Base-by-base conservation (phyloP, 2,888 invertebrate species). In the Zootermopsis nevadensis region DNA sequence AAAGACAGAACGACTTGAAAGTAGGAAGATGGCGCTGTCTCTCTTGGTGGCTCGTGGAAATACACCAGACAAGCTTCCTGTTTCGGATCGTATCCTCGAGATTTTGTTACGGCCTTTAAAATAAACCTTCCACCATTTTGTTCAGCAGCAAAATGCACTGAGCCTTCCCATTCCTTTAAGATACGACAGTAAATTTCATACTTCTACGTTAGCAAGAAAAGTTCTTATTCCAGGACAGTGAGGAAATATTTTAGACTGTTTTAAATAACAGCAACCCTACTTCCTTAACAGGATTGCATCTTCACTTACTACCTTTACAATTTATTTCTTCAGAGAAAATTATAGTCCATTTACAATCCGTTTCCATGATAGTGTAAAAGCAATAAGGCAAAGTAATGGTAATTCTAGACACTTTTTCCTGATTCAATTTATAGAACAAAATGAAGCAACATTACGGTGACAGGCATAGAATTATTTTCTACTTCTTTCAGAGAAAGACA, bases 301-400 rank as follows among this genome's bases (percentile, higher is more conserved):
- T 33, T 33, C 72, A 72, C 72, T 72, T 72, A 33, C 72, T 72
- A 72, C 7, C 35, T 72, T 22, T 33, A 31, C 72, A 33, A 72
- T 72, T 72, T 72, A 72, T 72, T 33, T 72, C 31, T 7, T 2
- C 72, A 72, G 72, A 72, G n/a, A 72, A 72, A 33, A 72, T 72
- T 72, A 72, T 72, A 72, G 72, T 72, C 72, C 33, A 72, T 72
- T 33, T 33, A 31, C 69, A 30, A 27, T 4, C 69, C 27, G 7
- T 31, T 66, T 27, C 12, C 48, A 48, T 8, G 8, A 48, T 48
- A 48, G 48, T 48, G 48, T 15, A 12, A 15, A 48, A 48, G 48
- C 69, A 69, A 10, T 69, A 12, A 8, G 30, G 30, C 66, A 66
- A 24, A 66, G 27, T n/a, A n/a, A n/a, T n/a, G n/a, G n/a, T n/a